Evolutionary conservation across 2,888 invertebrate species (phyloP), one percentile per base, ranked within the genome.

Genomic region (Acanthopleura granulata): DNA sequence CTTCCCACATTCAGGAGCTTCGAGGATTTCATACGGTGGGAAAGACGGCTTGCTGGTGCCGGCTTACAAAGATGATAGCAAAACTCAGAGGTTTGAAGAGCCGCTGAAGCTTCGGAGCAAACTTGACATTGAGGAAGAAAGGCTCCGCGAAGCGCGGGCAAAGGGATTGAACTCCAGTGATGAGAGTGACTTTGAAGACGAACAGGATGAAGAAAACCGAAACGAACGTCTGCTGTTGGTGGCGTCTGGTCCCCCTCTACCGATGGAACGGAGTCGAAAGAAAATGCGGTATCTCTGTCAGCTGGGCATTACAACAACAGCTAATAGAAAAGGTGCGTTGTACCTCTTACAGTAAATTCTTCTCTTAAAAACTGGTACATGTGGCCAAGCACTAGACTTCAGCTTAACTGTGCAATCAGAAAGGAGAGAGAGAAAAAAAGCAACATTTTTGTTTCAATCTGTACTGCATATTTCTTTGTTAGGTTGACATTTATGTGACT

Each of bases 41-140:
- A 57, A 57, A 22, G 57, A 57, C n/a, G 57, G 57, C 18, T 57
- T 57, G 22, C 12, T 57, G 12, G 57, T 57, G 57, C 57, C 57
- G 12, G 57, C 57, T 1, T 57, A 57, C 12, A 18, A 57, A 57
- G n/a, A 57, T 57, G 22, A 57, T 57, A 57, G 57, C 22, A 57
- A 57, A 57, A 18, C 22, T n/a, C 57, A 57, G 22, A 18, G 22
- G 22, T 22, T n/a, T n/a, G n/a, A 57, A 57, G 57, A 57, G n/a
- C 22, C 22, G 22, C 57, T 12, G 6, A 57, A 57, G 57, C 57
- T 15, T 15, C 72, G 14, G 27, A 90, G 90, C 79, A 88, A 88
- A 75, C 80, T 91, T 27, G 91, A 91, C 80, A 77, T 86, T 51
- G 86, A 88, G 71, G 89, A 88, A 73, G 76, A 82, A 57, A 84